Percentiles rank a stretch among this genome's conserved stretches.
phyloP scores from a whole-genome alignment of 35 echinoderm and acorn worm species.

The Chiridota heheva region DNA sequence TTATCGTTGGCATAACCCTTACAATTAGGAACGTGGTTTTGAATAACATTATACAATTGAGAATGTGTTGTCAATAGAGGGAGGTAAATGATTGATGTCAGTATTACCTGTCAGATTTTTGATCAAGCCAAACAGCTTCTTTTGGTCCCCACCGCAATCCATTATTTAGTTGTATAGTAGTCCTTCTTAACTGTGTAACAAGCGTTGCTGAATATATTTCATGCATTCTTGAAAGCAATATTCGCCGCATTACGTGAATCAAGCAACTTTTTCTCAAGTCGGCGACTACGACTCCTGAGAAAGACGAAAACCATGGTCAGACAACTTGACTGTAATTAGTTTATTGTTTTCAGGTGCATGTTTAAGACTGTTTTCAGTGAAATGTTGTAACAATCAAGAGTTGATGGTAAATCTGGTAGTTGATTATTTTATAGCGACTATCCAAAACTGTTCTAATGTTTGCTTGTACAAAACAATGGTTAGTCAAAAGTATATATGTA shows the following conservation, averaged over 20 bases:
- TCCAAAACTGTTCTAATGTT: too few species aligned
- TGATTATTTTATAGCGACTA: too few species aligned
- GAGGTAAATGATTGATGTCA: background rate
- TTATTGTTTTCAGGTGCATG: background rate
- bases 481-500: too few species aligned
- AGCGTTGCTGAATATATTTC: background rate
- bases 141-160: too few species aligned
- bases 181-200: too few species aligned
- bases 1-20: conserved; percentile 13
- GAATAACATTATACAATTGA: background rate
- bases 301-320: background rate
- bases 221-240: background rate
- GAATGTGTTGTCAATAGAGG: background rate
- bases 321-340: background rate
- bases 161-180: too few species aligned
- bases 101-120: background rate
- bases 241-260: background rate
- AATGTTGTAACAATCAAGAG: background rate
- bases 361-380: too few species aligned
- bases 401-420: conserved; percentile 10
- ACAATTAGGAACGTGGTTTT: background rate
- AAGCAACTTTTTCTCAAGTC: background rate
- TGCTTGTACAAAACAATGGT: too few species aligned
- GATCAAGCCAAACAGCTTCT: background rate
- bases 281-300: background rate